A percentile compares a stretch with the other conserved stretches of the same genome.
Evolutionary conservation across 2,113 vertebrate genomes (phyloP).

Genomic region (Thermophis baileyi): DNA sequence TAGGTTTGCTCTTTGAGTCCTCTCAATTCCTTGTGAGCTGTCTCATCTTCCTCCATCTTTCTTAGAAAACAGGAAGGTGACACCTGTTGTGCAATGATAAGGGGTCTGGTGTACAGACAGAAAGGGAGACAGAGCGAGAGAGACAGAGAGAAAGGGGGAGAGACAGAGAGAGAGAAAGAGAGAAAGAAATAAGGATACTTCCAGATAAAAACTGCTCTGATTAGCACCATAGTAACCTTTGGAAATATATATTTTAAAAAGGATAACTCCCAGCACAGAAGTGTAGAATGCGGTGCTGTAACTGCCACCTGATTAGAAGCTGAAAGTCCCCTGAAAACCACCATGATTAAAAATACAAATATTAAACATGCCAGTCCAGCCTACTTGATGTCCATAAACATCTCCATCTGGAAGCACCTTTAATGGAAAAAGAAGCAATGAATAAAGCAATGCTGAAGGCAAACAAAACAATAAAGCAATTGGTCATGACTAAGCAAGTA

Average conservation of each 20-base stretch:
- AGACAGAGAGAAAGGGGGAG: background rate
- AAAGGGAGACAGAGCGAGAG: background rate
- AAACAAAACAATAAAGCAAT: slow-evolving; percentile 6
- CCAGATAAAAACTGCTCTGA: background rate
- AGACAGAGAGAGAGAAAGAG: background rate
- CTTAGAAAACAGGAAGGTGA: background rate
- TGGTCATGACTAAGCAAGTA: background rate
- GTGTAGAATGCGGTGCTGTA: too few relatives aligned
- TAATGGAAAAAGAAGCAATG: slow-evolving; percentile 6
- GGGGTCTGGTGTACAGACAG: background rate
- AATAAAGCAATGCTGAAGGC: background rate
- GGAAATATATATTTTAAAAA: background rate
- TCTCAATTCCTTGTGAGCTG: too few relatives aligned
- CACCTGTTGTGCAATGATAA: background rate
- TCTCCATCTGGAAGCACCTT: slow-evolving; percentile 11
- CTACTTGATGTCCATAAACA: background rate
- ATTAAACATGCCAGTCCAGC: background rate
- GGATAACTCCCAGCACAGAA: background rate
- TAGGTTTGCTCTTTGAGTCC: background rate
- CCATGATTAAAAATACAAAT: background rate
- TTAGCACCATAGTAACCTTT: background rate
- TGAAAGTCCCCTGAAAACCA: background rate
- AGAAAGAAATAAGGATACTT: background rate
- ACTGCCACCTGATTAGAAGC: background rate
- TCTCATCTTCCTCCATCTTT: background rate